Percentiles rank a stretch among this genome's conserved stretches.
These are phyloP conservation scores for Melospiza georgiana DNA, from an alignment of 2,113 vertebrate genomes.

Conservation along the genomic window DNA sequence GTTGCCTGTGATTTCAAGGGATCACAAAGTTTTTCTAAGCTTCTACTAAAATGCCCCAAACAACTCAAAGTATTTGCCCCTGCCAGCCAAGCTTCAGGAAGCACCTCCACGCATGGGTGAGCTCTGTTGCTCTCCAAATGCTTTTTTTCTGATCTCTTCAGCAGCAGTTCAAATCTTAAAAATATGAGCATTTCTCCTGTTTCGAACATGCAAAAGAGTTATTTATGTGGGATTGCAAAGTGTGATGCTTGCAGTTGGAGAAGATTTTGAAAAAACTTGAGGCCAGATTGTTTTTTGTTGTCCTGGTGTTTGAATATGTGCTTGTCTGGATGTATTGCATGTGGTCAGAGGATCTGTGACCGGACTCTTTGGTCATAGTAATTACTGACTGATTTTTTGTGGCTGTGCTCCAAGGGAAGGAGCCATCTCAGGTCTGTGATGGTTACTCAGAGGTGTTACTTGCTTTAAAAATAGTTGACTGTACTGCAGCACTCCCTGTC, in stretches of 20 bases:
- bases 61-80: not conserved
- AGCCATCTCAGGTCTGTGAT: not conserved
- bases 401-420: rapidly evolving
- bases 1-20: not conserved
- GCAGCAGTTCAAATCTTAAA: not conserved
- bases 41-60: not conserved
- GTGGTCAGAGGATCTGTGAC: not conserved
- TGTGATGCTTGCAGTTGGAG: not conserved
- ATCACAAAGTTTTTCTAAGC: not conserved
- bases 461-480: not conserved
- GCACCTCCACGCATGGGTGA: rapidly evolving
- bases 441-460: not conserved
- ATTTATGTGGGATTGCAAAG: not conserved
- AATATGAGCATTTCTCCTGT: not conserved
- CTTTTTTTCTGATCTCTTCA: not conserved
- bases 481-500: not conserved
- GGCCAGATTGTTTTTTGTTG: not conserved
- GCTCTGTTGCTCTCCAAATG: not conserved
- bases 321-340: not conserved
- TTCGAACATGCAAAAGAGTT: not conserved
- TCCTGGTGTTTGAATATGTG: not conserved
- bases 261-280: not conserved
- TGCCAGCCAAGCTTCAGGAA: not conserved
- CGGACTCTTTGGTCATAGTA: not conserved
- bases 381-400: not conserved